These are phyloP conservation scores for Melopsittacus undulatus DNA, from an alignment of 2,797 vertebrate species.

Conservation along the genomic window DNA sequence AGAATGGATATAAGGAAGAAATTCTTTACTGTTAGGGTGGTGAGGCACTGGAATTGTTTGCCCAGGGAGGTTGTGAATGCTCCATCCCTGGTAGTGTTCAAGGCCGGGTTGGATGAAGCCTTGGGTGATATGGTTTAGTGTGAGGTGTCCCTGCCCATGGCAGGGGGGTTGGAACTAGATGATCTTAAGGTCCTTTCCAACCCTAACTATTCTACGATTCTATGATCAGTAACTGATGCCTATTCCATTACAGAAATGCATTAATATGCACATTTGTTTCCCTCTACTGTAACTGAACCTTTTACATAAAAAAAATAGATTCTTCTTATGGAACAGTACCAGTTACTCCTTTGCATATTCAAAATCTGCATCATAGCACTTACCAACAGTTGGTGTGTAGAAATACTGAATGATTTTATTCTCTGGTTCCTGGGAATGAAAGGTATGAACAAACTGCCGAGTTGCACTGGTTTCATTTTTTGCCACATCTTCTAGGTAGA, in stretches of 20 bases:
- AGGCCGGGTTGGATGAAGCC: too few relatives aligned
- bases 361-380: slow-evolving; percentile 12
- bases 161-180: background rate
- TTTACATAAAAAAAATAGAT: background rate
- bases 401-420: slow-evolving; percentile 86
- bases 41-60: too few relatives aligned
- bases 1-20: too few relatives aligned
- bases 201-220: too few relatives aligned
- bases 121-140: too few relatives aligned
- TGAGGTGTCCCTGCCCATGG: background rate
- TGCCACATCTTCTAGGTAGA: slow-evolving; percentile 94
- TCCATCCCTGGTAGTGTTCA: too few relatives aligned
- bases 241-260: background rate
- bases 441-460: slow-evolving; percentile 91
- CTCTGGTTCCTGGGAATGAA: slow-evolving; percentile 83
- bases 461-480: slow-evolving; percentile 91
- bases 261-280: background rate
- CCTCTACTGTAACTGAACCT: background rate
- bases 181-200: background rate
- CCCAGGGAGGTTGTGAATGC: too few relatives aligned
- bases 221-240: background rate
- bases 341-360: background rate
- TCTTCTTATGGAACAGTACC: background rate
- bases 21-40: too few relatives aligned
- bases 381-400: slow-evolving; percentile 90